Conservation (phyloP, 35 echinoderm and acorn worm genomes). For the Apostichopus japonicus region DNA sequence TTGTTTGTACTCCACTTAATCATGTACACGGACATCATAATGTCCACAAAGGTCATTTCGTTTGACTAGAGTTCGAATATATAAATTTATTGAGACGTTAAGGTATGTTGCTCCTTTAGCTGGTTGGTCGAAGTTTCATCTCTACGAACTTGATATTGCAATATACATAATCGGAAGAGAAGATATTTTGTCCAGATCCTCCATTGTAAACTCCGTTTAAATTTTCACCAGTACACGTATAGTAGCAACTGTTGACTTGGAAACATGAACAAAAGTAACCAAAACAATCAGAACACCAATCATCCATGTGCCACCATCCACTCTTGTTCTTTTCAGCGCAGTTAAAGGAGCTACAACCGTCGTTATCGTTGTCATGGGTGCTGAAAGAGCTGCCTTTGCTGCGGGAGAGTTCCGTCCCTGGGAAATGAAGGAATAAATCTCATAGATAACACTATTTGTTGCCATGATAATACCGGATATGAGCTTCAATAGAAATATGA, state of each 20-base stretch:
- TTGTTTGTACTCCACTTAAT: no score
- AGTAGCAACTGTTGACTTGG: not conserved
- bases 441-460: no score
- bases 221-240: not conserved
- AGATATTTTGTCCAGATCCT: not conserved
- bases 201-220: not conserved
- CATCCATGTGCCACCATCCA: not conserved
- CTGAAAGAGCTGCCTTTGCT: not conserved
- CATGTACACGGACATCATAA: no score
- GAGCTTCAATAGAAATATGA: no score
- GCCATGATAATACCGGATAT: no score
- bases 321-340: not conserved
- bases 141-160: not conserved
- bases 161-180: not conserved
- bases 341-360: not conserved
- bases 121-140: constrained; percentile 27
- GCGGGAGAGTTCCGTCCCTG: not conserved
- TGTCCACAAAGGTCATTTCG: no score
- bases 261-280: not conserved
- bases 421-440: not conserved
- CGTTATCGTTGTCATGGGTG: not conserved
- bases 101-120: no score
- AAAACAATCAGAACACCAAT: not conserved
- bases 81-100: no score
- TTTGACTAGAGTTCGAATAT: no score